A percentile compares a stretch with the other conserved stretches of the same genome.
phyloP scores from a whole-genome alignment of 2,797 vertebrate genomes.

The Chloroceryle amazona region DNA sequence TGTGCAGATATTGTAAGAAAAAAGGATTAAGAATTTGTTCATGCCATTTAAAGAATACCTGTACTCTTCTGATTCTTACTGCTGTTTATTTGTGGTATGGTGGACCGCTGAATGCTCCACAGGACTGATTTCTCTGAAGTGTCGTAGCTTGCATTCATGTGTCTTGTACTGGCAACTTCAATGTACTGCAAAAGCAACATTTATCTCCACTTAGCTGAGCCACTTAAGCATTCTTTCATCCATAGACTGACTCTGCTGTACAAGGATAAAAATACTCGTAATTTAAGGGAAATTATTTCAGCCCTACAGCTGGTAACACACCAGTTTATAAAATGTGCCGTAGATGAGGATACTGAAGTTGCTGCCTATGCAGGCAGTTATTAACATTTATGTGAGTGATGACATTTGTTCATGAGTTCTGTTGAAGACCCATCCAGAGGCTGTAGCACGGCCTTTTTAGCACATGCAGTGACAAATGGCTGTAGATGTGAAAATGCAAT shows the following conservation, averaged over 20 bases:
- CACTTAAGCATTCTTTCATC: not conserved
- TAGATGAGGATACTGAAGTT: not conserved
- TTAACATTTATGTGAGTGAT: not conserved
- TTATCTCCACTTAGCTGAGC: not conserved
- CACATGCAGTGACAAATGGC: not conserved
- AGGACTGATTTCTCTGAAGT: not conserved
- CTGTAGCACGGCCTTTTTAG: not conserved
- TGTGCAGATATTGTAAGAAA: not conserved
- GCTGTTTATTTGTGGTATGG: not conserved
- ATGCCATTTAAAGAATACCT: accelerated
- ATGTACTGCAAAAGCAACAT: not conserved
- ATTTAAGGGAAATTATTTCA: slow-evolving; percentile 3
- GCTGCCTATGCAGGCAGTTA: not conserved
- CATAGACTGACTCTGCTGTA: not conserved
- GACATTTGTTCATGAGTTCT: not conserved
- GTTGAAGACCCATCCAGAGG: not conserved
- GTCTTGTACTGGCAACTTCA: not conserved
- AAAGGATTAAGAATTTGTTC: not conserved
- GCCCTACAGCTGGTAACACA: not conserved
- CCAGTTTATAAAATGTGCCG: not conserved
- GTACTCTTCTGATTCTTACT: not conserved
- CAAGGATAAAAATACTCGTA: not conserved
- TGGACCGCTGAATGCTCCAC: not conserved
- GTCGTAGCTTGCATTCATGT: not conserved
- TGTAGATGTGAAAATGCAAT: not conserved